Base-by-base conservation (phyloP, 2,113 vertebrate species). In the Pithys albifrons region DNA sequence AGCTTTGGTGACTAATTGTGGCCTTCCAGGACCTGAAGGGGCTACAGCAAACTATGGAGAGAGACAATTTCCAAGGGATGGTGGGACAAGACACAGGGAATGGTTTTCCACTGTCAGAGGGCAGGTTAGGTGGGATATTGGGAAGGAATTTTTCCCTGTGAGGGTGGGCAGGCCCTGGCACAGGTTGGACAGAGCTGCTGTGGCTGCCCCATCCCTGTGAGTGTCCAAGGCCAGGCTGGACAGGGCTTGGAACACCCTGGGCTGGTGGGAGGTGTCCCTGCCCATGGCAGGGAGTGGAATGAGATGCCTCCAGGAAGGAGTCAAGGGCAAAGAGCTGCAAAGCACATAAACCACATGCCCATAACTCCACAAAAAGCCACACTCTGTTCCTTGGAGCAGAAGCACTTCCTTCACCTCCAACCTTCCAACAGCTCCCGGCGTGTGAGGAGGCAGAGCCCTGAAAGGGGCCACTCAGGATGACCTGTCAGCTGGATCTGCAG, bases 381-480 rank as follows among this genome's bases (percentile, higher is more conserved):
- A 37, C 39, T 71, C 85, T 77, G 73, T 64, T 94, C 81, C 70
- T 87, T 13, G 10, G 61, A 57, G 77, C 85, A 66, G 35, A 45
- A 81, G 29, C 41, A 35, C 70, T 89, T 93, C 95, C 80, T 91
- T 39, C 85, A 86, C 31, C 7, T 3, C 51, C 35, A 89, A 46
- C 9, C 31, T 6, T 3, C 51, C 35, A 89, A 46, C 9, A 0
- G 9, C 28, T 20, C 75, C 29, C 82, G 78, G 77, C 82, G 90
- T 85, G 85, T 88, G 93, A 33, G 78, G 66, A 69, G 57, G 27
- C 92, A 64, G 70, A 57, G 39, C 73, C 14, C 77, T 95, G 95
- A 95, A 96, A 96, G 92, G 74, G 70, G 18, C 89, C 95, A 91
- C 95, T 94, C 87, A 89, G 81, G 48, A 59, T 66, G 54, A 82